Evolutionary conservation across 2,888 invertebrate species (phyloP), one percentile per base, ranked within the genome.

Genomic region (Cetonia aurata): DNA sequence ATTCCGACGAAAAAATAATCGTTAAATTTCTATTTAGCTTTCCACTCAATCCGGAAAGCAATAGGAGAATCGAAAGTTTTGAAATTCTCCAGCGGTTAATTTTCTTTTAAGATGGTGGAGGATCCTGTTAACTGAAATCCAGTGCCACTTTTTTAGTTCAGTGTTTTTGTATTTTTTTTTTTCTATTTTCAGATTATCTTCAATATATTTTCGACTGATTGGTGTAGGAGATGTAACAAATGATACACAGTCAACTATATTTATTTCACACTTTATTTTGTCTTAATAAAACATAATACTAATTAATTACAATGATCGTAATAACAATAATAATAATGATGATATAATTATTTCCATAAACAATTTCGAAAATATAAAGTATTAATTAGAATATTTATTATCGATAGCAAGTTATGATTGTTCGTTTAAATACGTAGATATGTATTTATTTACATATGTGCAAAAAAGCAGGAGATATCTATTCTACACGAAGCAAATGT

Each of bases 381-480:
- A 67, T 57, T 25, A 25, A 25, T 25, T 42, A 56, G 46, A 56
- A 56, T 56, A 17, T 41, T 56, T 41, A 67, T 56, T 52, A n/a
- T 55, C 41, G 15, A 67, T 55, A 55, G 67, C 67, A 67, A 56
- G 55, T 67, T 37, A 55, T 67, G 67, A 67, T 67, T 67, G 67
- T 67, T 67, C 67, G 41, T 56, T 67, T 67, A 67, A 67, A 67
- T 48, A 67, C 56, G 46, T 46, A 57, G 55, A 56, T 67, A 67
- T 67, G 44, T 55, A 55, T 56, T 67, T 67, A 67, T 67, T 56
- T 67, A 67, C 67, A 67, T 48, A 67, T 67, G 67, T 67, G 67
- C 67, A 67, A 67, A 67, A 67, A 55, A 62, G 55, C 56, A 56
- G 52, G 25, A 25, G 56, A 46, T 55, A 31, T 46, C 56, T 46